Conservation (phyloP, 2,797 vertebrate genomes). For the Sebastes matsubarae region DNA sequence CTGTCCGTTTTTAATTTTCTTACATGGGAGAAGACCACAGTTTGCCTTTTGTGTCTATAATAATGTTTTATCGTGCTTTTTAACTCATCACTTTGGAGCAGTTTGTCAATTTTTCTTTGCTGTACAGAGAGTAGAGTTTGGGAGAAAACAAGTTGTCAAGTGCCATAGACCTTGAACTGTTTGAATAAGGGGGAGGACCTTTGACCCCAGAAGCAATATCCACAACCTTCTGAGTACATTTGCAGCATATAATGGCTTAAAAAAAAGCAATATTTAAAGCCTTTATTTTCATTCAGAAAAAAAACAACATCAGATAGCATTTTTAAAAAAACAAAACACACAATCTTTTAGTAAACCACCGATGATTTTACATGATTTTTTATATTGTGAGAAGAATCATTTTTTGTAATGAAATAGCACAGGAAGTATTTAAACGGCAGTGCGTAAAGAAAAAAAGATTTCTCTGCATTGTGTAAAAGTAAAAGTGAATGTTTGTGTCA, state of each 20-base stretch:
- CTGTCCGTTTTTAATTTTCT: slow-evolving; percentile 69
- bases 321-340: slow-evolving; percentile 61
- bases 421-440: slow-evolving; percentile 59
- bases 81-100: slow-evolving; percentile 70
- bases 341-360: slow-evolving; percentile 91
- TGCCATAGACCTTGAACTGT: slow-evolving; percentile 97
- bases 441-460: slow-evolving; percentile 48
- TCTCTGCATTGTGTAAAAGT: slow-evolving; percentile 59
- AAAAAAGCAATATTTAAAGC: slow-evolving; percentile 85
- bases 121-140: slow-evolving; percentile 59
- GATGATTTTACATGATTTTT: slow-evolving; percentile 87
- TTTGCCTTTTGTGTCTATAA: slow-evolving; percentile 88
- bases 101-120: slow-evolving; percentile 32
- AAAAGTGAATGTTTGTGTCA: slow-evolving; percentile 57
- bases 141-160: slow-evolving; percentile 85
- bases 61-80: slow-evolving; percentile 71
- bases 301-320: slow-evolving; percentile 69
- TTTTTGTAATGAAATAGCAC: slow-evolving; percentile 74
- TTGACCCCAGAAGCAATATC: slow-evolving; percentile 87
- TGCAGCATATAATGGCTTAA: slow-evolving; percentile 80
- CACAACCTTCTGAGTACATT: slow-evolving; percentile 72
- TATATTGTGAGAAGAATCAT: slow-evolving; percentile 73
- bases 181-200: slow-evolving; percentile 73
- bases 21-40: slow-evolving; percentile 72
- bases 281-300: slow-evolving; percentile 78